Evolutionary conservation across 2,113 vertebrate genomes (phyloP), one percentile per base, ranked within the genome.

Genomic region (Ariopsis seemanni): DNA sequence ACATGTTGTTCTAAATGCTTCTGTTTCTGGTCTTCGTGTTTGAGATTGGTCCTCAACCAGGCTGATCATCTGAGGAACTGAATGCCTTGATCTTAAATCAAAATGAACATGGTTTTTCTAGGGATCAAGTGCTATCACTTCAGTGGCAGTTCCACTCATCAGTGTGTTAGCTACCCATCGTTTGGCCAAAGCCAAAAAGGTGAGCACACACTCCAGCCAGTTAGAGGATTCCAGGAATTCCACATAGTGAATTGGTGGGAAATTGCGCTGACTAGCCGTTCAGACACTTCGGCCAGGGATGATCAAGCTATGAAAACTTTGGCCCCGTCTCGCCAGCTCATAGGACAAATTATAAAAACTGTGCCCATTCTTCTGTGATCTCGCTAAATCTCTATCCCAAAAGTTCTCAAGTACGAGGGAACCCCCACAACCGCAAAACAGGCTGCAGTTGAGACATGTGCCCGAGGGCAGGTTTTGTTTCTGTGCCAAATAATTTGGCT

Each of bases 401-500:
- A 63, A 57, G 91, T 90, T 91, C 90, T 87, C 89, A 89, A 87
- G 86, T 82, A 79, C 79, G 42, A 88, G 67, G 86, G 90, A 93
- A 89, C 84, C 86, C 57, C 52, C 25, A 17, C 25, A 17, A 82
- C 62, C 27, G 85, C 91, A 88, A 92, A 91, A 91, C 90, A 92
- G 88, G 72, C 88, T 60, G 82, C 11, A 85, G 88, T 88, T 90
- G 87, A 91, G 87, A 90, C 90, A 85, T 90, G 91, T 86, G 90
- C 89, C 89, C 89, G 85, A 86, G 90, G 87, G 86, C 82, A 82
- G 65, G 81, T 82, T 88, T 86, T 89, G 91, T 58, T 55, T 83
- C 84, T 86, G 62, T 90, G 89, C 89, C 92, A 92, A 83, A 89
- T 86, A 89, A 92, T 88, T 88, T 57, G 85, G 90, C 90, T 80